phyloP scores from a whole-genome alignment of 2,797 vertebrate genomes.

The Phalanger gymnotis region DNA sequence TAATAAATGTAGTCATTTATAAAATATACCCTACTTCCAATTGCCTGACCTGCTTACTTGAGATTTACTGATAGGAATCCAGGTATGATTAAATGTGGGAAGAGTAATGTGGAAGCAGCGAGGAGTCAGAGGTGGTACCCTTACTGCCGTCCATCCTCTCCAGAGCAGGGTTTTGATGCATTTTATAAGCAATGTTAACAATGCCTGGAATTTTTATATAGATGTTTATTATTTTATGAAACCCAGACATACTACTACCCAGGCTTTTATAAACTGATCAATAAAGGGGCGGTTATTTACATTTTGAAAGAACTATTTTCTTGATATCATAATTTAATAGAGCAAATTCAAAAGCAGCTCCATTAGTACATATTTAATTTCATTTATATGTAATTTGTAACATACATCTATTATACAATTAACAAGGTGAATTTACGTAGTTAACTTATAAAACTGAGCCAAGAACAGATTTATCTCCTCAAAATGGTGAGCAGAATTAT shows the following conservation, averaged over 20 bases:
- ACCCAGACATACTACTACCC: slow-evolving; percentile 16
- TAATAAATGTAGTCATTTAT: not conserved
- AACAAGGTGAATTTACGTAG: not conserved
- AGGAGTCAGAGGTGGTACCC: not conserved
- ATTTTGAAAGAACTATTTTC: not conserved
- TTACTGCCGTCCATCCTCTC: not conserved
- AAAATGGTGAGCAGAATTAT: not conserved
- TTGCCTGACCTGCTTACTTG: not conserved
- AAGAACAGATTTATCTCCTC: not conserved
- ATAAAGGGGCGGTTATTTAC: not conserved
- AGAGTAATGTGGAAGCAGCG: not conserved
- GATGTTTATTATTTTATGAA: slow-evolving; percentile 43
- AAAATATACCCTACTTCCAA: not conserved
- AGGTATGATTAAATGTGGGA: not conserved
- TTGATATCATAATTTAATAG: not conserved
- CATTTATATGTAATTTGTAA: not conserved
- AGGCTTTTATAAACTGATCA: not conserved
- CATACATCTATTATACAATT: not conserved
- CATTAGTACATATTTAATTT: not conserved
- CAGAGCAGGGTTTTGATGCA: not conserved
- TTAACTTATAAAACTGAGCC: not conserved
- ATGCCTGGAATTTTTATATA: slow-evolving; percentile 16
- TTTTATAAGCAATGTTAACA: slow-evolving; percentile 28
- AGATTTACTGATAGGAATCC: not conserved
- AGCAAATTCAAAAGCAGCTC: not conserved